These are phyloP conservation scores for Huso huso DNA, from an alignment of 2,797 vertebrate genomes.

Conservation along the genomic window DNA sequence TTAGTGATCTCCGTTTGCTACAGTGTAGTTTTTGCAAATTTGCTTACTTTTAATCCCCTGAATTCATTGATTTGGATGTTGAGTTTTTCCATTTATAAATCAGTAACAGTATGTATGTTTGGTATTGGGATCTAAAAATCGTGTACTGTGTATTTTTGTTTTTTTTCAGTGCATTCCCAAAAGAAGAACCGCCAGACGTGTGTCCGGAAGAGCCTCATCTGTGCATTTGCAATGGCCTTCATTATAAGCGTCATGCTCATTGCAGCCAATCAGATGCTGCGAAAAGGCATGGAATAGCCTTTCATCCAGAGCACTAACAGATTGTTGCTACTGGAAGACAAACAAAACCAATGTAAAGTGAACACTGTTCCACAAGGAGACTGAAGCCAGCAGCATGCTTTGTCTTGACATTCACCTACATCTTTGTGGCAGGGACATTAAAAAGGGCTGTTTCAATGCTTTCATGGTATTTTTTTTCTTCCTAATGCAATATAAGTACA, in stretches of 20 bases:
- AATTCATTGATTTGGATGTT: too few species aligned
- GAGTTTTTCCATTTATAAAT: neutral
- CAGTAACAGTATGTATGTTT: too few species aligned
- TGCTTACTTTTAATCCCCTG: too few species aligned
- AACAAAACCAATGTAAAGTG: slow-evolving; percentile 28
- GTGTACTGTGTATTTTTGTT: neutral
- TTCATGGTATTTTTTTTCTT: slow-evolving; percentile 68
- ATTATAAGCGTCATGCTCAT: slow-evolving; percentile 99
- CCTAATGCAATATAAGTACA: slow-evolving; percentile 84
- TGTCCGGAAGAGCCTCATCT: slow-evolving; percentile 94
- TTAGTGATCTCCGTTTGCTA: too few species aligned
- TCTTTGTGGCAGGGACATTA: slow-evolving; percentile 80
- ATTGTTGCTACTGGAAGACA: slow-evolving; percentile 9
- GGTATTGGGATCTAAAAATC: too few species aligned
- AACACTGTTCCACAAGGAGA: slow-evolving; percentile 33
- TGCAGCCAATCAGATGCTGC: slow-evolving; percentile 97
- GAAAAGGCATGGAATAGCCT: slow-evolving; percentile 94
- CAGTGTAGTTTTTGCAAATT: too few species aligned
- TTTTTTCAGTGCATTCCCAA: slow-evolving; percentile 63
- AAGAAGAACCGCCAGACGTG: slow-evolving; percentile 88
- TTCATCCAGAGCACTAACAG: too few species aligned
- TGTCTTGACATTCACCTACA: slow-evolving; percentile 60
- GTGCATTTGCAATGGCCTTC: slow-evolving; percentile 98
- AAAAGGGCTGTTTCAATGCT: slow-evolving; percentile 94
- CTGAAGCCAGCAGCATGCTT: slow-evolving; percentile 63